Conservation (phyloP, 2,888 invertebrate genomes). For the Lepidochitona cinerea region DNA sequence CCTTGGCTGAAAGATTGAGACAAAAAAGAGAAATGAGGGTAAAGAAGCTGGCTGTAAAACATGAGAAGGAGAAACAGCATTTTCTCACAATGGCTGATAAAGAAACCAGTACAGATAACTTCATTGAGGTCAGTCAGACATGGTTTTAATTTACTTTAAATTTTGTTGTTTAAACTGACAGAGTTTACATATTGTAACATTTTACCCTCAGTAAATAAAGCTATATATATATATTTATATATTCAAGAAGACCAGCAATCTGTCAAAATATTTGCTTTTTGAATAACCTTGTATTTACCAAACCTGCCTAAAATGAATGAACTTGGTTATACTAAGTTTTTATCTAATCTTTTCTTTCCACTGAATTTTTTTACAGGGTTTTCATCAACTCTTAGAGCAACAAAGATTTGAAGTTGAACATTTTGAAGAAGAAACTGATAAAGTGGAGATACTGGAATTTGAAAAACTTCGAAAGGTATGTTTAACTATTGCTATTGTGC, state of each 20-base stretch:
- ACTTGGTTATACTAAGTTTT: too few relatives aligned
- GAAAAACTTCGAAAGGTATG: constrained; percentile 52
- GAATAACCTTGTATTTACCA: too few relatives aligned
- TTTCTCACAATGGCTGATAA: constrained; percentile 47
- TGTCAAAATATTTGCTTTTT: too few relatives aligned
- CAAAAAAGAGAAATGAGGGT: constrained; percentile 39
- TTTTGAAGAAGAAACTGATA: constrained; percentile 51
- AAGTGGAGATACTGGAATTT: constrained; percentile 55
- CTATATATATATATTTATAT: too few relatives aligned
- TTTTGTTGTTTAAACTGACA: too few relatives aligned
- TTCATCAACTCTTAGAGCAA: constrained; percentile 50
- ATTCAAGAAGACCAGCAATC: too few relatives aligned
- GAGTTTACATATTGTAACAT: too few relatives aligned
- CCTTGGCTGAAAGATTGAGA: constrained; percentile 53
- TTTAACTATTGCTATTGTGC: background rate
- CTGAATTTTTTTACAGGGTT: too few relatives aligned
- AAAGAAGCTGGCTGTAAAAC: constrained; percentile 48
- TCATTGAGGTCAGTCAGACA: constrained; percentile 46
- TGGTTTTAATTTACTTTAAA: too few relatives aligned
- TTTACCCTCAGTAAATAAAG: too few relatives aligned
- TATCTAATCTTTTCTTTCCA: too few relatives aligned
- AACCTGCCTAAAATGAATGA: too few relatives aligned
- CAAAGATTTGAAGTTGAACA: constrained; percentile 55
- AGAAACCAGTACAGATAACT: constrained; percentile 39
- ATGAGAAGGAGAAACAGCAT: constrained; percentile 49